A percentile compares a stretch with the other conserved stretches of the same genome.
Conservation (phyloP, 2,888 invertebrate species). For the Lampropteryx suffumata region DNA sequence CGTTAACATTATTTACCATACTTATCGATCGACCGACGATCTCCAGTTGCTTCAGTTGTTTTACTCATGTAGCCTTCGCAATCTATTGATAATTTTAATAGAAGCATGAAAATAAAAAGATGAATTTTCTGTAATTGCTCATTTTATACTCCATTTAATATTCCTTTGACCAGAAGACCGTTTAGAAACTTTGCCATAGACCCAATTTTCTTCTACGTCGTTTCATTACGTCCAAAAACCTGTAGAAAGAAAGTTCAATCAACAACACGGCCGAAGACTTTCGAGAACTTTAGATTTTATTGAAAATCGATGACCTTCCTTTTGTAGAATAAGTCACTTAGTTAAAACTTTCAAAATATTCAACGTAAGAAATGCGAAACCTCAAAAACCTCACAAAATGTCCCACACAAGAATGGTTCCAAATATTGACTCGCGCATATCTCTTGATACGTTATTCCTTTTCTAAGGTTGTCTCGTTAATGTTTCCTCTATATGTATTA, state of each 20-base stretch:
- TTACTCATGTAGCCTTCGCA: too few species aligned
- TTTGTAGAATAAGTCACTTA: not conserved
- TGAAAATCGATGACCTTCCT: slow-evolving; percentile 14
- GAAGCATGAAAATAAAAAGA: too few species aligned
- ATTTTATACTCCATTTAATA: not conserved
- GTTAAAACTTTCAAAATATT: not conserved
- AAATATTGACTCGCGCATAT: too few species aligned
- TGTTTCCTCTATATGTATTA: too few species aligned
- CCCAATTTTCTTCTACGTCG: slow-evolving; percentile 9
- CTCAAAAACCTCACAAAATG: too few species aligned
- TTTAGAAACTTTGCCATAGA: not conserved
- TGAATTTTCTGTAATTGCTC: not conserved
- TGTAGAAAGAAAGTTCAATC: slow-evolving; percentile 4
- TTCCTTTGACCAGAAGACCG: not conserved
- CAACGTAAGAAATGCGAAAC: not conserved
- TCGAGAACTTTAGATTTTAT: slow-evolving; percentile 16
- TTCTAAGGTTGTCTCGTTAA: too few species aligned
- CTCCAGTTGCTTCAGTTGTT: too few species aligned
- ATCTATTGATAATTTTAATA: too few species aligned
- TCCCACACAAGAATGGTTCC: too few species aligned
- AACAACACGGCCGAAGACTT: slow-evolving; percentile 1
- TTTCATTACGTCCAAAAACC: not conserved
- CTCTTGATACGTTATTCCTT: too few species aligned
- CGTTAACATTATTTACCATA: too few species aligned
- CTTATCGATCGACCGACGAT: too few species aligned